phyloP scores from a whole-genome alignment of 2,888 invertebrate genomes.

The Leptarthrus brevirostris region DNA sequence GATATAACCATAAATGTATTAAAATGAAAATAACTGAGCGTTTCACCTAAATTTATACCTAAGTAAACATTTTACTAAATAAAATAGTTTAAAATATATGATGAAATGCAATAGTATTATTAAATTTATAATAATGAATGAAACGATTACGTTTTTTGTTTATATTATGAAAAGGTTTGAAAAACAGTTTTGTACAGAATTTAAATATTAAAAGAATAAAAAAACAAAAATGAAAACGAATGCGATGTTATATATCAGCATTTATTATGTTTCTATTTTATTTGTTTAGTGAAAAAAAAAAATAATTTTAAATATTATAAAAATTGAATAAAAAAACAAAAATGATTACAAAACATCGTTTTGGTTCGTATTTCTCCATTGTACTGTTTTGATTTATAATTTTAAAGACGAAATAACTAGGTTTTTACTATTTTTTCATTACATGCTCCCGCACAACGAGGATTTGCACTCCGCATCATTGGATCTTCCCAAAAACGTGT shows the following conservation, averaged over 20 bases:
- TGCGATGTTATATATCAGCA: slow-evolving; percentile 20
- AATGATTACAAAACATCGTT: neutral
- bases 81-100: neutral
- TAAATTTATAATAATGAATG: slow-evolving; percentile 1
- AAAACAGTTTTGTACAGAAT: slow-evolving; percentile 18
- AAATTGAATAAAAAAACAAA: slow-evolving; percentile 14
- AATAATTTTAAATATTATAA: slow-evolving; percentile 10
- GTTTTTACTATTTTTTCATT: too few relatives aligned
- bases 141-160: slow-evolving; percentile 14
- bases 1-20: slow-evolving; percentile 1
- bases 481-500: too few relatives aligned
- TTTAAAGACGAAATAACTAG: too few relatives aligned
- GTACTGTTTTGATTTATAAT: too few relatives aligned
- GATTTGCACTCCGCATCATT: neutral
- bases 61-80: slow-evolving; percentile 30
- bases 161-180: neutral
- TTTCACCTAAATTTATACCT: slow-evolving; percentile 21
- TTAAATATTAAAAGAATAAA: neutral
- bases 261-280: slow-evolving; percentile 12
- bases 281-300: neutral
- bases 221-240: slow-evolving; percentile 5
- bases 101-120: slow-evolving; percentile 13
- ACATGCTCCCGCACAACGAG: neutral
- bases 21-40: slow-evolving; percentile 7
- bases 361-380: too few relatives aligned